Conservation (phyloP, 2,113 vertebrate genomes). For the Cisticola juncidis region DNA sequence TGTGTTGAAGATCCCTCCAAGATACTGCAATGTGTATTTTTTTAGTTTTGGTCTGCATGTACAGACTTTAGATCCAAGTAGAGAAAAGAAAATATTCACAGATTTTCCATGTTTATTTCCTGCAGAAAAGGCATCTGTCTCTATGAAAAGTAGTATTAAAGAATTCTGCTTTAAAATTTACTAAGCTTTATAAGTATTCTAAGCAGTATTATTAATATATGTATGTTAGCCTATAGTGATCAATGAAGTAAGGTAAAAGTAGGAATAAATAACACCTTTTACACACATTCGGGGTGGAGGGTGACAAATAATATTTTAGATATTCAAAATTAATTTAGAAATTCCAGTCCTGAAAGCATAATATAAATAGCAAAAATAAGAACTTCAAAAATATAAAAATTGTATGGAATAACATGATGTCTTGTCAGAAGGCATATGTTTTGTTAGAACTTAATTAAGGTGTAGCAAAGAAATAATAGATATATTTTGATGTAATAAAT, state of each 20-base stretch:
- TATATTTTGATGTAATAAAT: background rate
- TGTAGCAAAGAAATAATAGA: background rate
- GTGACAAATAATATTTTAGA: background rate
- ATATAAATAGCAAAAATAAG: background rate
- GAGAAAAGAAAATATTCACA: background rate
- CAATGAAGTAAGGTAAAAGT: background rate
- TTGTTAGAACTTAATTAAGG: background rate
- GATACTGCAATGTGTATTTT: background rate
- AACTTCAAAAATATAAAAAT: background rate
- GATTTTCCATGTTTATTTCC: background rate
- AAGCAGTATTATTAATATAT: background rate
- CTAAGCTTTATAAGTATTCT: background rate
- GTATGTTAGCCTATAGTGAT: background rate
- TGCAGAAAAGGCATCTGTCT: background rate
- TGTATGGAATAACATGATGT: background rate
- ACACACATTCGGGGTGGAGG: accelerated
- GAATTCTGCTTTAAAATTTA: background rate
- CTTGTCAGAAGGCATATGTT: background rate
- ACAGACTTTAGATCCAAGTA: background rate
- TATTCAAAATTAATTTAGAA: background rate
- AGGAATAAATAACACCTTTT: background rate
- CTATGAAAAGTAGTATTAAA: background rate
- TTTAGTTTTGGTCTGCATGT: background rate
- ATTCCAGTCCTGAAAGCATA: background rate
- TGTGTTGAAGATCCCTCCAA: background rate